phyloP scores from a whole-genome alignment of 2,888 invertebrate species.

The Drosophila helvetica region DNA sequence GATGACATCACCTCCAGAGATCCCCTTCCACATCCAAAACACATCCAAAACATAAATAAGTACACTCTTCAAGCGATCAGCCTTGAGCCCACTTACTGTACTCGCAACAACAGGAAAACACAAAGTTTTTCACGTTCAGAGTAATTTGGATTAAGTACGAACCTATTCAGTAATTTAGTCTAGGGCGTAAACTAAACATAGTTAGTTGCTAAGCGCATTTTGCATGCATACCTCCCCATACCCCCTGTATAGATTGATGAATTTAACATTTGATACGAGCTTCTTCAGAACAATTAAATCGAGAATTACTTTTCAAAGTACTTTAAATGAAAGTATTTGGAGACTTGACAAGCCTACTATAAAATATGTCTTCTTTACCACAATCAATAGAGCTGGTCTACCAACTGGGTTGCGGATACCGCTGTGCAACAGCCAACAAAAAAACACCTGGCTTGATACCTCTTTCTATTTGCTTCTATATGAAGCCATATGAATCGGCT shows the following conservation, averaged over 20 bases:
- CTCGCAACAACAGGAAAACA: not conserved
- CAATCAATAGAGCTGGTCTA: no score
- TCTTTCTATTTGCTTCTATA: no score
- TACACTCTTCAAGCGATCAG: not conserved
- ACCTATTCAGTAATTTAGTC: conserved; percentile 36
- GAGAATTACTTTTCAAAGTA: conserved; percentile 8
- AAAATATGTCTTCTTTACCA: no score
- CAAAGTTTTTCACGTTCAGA: conserved; percentile 24
- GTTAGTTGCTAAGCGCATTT: conserved; percentile 34
- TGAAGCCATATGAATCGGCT: no score
- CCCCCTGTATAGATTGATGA: conserved; percentile 40
- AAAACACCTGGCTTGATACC: no score
- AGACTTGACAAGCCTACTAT: not conserved
- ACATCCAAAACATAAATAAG: not conserved
- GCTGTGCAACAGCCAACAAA: no score
- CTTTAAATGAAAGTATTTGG: not conserved
- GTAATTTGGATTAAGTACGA: conserved; percentile 34
- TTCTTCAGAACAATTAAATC: conserved; percentile 33
- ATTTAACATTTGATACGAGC: conserved; percentile 23
- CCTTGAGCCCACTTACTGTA: not conserved
- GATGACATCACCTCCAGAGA: conserved; percentile 57
- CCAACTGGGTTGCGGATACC: no score
- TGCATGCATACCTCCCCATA: not conserved
- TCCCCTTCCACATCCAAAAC: conserved; percentile 2
- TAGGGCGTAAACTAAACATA: conserved; percentile 20